A percentile compares a stretch with the other conserved stretches of the same genome.
These are phyloP conservation scores for Xiphophorus hellerii DNA, from an alignment of 2,113 vertebrate genomes.

Conservation along the genomic window DNA sequence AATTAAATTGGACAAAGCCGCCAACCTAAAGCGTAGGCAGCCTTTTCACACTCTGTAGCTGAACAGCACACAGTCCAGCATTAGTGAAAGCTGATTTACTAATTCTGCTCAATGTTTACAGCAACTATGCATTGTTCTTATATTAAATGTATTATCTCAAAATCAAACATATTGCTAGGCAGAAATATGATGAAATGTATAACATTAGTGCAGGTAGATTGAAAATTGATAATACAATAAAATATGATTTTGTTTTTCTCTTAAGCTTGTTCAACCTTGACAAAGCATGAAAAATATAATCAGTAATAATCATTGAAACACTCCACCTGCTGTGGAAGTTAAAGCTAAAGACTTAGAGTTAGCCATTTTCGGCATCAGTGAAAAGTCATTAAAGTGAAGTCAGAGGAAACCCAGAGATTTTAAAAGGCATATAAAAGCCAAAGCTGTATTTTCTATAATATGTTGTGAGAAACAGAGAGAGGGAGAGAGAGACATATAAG, in stretches of 20 bases:
- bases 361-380: no score
- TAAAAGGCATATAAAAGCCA: no score
- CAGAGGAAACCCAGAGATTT: no score
- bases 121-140: slow-evolving; percentile 5
- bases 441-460: no score
- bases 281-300: not conserved
- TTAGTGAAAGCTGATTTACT: slow-evolving; percentile 41
- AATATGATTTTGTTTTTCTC: not conserved
- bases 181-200: not conserved
- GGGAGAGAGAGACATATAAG: no score
- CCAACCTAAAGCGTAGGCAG: slow-evolving; percentile 23
- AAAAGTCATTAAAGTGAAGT: no score
- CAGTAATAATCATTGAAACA: not conserved
- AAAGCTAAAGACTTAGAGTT: no score
- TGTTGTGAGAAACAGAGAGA: no score
- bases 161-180: not conserved
- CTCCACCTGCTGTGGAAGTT: not conserved
- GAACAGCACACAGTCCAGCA: slow-evolving; percentile 8
- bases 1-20: slow-evolving; percentile 18
- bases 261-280: not conserved
- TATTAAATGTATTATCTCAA: slow-evolving; percentile 3
- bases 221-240: not conserved
- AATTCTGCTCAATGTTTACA: slow-evolving; percentile 38
- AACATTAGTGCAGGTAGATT: not conserved
- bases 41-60: slow-evolving; percentile 34